These are phyloP conservation scores for Otus sunia DNA, from an alignment of 2,113 vertebrate species.

Conservation along the genomic window DNA sequence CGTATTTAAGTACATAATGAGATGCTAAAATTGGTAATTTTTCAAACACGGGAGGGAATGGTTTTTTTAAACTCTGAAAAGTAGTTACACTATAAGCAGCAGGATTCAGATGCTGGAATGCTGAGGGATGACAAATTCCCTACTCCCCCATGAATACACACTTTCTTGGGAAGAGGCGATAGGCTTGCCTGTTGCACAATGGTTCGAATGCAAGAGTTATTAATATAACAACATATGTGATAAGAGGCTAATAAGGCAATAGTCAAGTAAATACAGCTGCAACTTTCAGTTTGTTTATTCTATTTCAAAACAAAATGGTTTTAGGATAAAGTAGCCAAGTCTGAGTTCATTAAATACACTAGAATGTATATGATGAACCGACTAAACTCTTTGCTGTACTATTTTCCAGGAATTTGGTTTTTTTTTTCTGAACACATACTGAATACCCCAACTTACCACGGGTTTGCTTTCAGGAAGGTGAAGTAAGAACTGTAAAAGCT, in stretches of 20 bases:
- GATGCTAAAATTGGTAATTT: not conserved
- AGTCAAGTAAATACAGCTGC: slow-evolving; percentile 46
- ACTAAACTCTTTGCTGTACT: not conserved
- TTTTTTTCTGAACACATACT: not conserved
- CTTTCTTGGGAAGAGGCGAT: not conserved
- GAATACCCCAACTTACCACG: not conserved
- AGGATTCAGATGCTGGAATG: not conserved
- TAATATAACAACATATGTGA: slow-evolving; percentile 13
- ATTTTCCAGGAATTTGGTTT: not conserved
- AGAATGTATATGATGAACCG: not conserved
- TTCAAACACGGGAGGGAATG: not conserved
- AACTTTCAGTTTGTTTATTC: slow-evolving; percentile 31
- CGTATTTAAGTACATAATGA: not conserved
- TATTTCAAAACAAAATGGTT: slow-evolving; percentile 7
- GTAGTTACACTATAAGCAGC: not conserved
- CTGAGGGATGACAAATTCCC: not conserved
- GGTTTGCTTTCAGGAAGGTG: not conserved
- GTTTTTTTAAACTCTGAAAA: not conserved
- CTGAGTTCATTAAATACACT: not conserved
- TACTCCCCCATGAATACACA: not conserved
- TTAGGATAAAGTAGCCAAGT: slow-evolving; percentile 1
- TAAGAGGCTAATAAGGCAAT: slow-evolving; percentile 13
- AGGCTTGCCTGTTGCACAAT: not conserved
- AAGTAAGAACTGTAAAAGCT: not conserved
- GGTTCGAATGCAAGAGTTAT: not conserved